Evolutionary conservation across 2,888 invertebrate species (phyloP).

Genomic region (Synergus gifuensis): DNA sequence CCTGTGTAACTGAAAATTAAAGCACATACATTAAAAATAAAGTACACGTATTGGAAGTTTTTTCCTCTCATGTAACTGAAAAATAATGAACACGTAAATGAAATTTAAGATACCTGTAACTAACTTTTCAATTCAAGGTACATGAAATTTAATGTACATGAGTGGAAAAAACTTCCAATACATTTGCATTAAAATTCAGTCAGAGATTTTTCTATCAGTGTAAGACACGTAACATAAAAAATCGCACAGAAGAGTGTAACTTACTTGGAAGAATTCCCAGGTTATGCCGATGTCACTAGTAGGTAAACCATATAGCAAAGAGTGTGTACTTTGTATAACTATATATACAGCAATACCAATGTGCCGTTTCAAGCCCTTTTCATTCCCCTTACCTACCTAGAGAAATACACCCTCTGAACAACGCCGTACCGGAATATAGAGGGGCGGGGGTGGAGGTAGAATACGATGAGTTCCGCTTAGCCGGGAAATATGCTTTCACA

Average conservation of each 20-base stretch:
- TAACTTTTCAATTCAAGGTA: no score
- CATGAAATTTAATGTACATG: no score
- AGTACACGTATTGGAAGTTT: no score
- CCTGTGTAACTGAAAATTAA: no score
- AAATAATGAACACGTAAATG: no score
- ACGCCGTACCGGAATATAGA: slow-evolving; percentile 48
- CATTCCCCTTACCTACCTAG: slow-evolving; percentile 47
- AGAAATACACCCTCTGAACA: slow-evolving; percentile 47
- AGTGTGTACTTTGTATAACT: slow-evolving; percentile 15
- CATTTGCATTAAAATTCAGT: no score
- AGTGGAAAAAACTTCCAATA: no score
- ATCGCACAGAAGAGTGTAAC: slow-evolving; percentile 64
- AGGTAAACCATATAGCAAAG: slow-evolving; percentile 40
- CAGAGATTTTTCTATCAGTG: no score
- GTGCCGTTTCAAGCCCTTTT: slow-evolving; percentile 48
- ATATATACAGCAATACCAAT: slow-evolving; percentile 33
- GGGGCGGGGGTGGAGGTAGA: slow-evolving; percentile 41
- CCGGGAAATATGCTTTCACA: slow-evolving; percentile 63
- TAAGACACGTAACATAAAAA: slow-evolving; percentile 54
- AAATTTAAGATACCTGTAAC: no score
- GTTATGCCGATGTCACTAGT: slow-evolving; percentile 54
- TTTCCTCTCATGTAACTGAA: no score
- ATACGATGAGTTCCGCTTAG: slow-evolving; percentile 55
- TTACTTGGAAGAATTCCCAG: slow-evolving; percentile 69
- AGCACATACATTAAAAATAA: no score